Base-by-base conservation (phyloP, 2,797 vertebrate species). In the Phoebastria nigripes region DNA sequence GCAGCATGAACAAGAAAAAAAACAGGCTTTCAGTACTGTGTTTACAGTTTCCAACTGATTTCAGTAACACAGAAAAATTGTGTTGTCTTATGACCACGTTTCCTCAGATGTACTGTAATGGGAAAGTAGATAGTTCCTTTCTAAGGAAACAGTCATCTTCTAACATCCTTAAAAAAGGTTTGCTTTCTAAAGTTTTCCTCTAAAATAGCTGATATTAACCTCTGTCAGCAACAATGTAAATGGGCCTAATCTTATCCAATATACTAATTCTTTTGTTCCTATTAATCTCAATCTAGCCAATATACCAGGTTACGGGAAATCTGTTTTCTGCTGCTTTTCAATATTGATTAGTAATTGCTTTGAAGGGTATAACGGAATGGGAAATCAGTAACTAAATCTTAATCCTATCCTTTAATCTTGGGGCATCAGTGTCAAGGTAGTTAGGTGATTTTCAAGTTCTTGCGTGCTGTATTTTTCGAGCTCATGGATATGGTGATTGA, bases 281-380 rank as follows among this genome's bases (percentile, higher is more conserved):
- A 88, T 83, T 94, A 70, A 70, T 94, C 92, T 87, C 33, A 82
- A 74, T 74, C 89, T 74, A 92, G 22, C 7, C 63, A 66, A 42
- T 63, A 31, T 87, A 59, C 70, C 67, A 63, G 41, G 42, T 59
- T 82, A 91, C 1, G 5, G 82, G 69, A 92, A 95, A 95, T 91
- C 78, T 87, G 33, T 94, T 82, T 93, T 78, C 61, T 72, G 61
- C 63, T 91, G 29, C 52, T 72, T 85, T 91, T 90, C 39, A 54
- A 39, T 93, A 93, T 86, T 44, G 79, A 92, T 94, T 85, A 80
- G 44, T 54, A 90, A 70, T 92, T 90, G 66, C 83, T 93, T 62
- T 89, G 71, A 87, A 91, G 49, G 9, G 15, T 78, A 24, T 33
- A 95, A 90, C 1, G 3, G 47, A 77, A 90, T 33, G n/a, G 69